Percentiles rank a stretch among this genome's conserved stretches.
Evolutionary conservation across 2,888 invertebrate genomes (phyloP).

Genomic region (Tolmerus cingulatus): DNA sequence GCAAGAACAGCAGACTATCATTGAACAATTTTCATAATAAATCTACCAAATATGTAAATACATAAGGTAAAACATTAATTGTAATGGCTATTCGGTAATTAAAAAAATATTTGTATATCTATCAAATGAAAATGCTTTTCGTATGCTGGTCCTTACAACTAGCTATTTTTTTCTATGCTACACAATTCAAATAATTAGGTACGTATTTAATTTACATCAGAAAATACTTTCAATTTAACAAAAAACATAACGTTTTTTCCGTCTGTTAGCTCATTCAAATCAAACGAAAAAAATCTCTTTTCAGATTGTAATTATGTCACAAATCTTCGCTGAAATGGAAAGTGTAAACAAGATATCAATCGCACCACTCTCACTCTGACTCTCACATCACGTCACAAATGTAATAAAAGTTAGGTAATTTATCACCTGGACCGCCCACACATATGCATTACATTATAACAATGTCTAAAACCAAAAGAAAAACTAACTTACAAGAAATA

Average conservation of each 20-base stretch:
- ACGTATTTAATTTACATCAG: neutral
- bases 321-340: neutral
- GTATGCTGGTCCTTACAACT: too few relatives aligned
- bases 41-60: too few relatives aligned
- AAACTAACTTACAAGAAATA: neutral
- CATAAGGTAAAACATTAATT: too few relatives aligned
- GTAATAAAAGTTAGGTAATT: neutral
- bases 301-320: neutral
- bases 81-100: too few relatives aligned
- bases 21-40: too few relatives aligned
- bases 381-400: neutral
- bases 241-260: neutral
- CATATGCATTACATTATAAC: neutral
- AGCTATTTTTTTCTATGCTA: neutral
- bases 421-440: neutral
- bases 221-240: neutral
- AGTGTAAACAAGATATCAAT: neutral
- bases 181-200: neutral
- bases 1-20: too few relatives aligned
- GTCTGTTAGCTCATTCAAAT: neutral
- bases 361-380: neutral
- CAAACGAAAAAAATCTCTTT: constrained; percentile 50
- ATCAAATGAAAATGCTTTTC: too few relatives aligned
- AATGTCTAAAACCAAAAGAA: neutral
- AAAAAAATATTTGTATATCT: too few relatives aligned